Evolutionary conservation across 1,140 invertebrate genomes (phyloP), one percentile per base, ranked within the genome.

Genomic region (Drosophila ananassae): DNA sequence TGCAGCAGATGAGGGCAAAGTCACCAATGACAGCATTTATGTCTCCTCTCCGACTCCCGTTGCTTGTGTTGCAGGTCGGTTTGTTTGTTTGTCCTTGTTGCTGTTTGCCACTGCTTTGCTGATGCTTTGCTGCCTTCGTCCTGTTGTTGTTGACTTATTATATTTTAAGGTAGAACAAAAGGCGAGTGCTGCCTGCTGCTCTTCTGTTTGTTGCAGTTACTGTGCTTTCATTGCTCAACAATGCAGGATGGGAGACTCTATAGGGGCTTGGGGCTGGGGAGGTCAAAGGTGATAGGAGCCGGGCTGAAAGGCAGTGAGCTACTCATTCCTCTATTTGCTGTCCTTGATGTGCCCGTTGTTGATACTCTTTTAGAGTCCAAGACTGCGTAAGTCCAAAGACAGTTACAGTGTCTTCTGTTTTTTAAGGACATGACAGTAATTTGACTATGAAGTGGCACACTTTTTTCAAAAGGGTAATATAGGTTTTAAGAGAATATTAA

Each of bases 101-200:
- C 34, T 47, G 12, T 52, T 61, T 83, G 73, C 46, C 63, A 50
- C 34, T 47, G 12, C 46, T 67, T 44, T 44, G 39, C 4, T 0
- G 2, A 0, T 39, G 28, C 39, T 25, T 32, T 61, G 17, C 46
- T 71, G 30, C 24, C 37, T 17, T 12, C 41, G 13, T 44, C n/a
- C 41, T 73, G 61, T 48, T 80, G 74, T 56, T 78, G 61, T 69
- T 69, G 80, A 82, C 80, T 84, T 84, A 84, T 84, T 84, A 84
- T 84, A 84, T 84, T 84, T 84, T 76, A 73, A 52, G 59, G 59
- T 52, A 71, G 80, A 79, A 84, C 80, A 84, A 84, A 79, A 66
- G 67, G 59, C 41, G 32, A 69, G 13, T 50, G 44, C 52, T 57
- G 51, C 63, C 66, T 54, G 63, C 63, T 68, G 63, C 54, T 54